Percentiles rank a stretch among this genome's conserved stretches.
Conservation (phyloP, 2,888 invertebrate species). For the Sphaerophoria rueppellii region DNA sequence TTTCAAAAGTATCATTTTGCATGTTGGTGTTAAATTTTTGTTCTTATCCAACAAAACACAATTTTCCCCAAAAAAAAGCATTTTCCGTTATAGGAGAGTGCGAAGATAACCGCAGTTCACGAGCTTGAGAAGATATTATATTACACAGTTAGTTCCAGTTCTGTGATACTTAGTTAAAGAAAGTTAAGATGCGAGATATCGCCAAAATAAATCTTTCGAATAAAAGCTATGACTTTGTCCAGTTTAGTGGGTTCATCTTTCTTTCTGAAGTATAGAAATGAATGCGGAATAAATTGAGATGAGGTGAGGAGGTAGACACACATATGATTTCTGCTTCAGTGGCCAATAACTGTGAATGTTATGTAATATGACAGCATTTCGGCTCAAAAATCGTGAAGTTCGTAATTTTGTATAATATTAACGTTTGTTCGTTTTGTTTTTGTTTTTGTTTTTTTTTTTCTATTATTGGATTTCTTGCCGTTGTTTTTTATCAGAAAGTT, state of each 20-base stretch:
- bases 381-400: neutral
- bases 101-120: neutral
- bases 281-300: constrained; percentile 25
- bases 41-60: too few species aligned
- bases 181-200: constrained; percentile 55
- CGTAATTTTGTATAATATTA: constrained; percentile 7
- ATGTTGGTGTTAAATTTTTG: neutral
- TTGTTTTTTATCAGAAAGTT: too few species aligned
- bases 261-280: constrained; percentile 2
- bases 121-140: constrained; percentile 22
- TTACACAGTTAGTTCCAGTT: constrained; percentile 28
- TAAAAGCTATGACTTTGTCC: constrained; percentile 10
- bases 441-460: neutral
- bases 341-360: constrained; percentile 25
- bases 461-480: too few species aligned
- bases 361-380: neutral
- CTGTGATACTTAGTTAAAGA: constrained; percentile 40
- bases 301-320: neutral
- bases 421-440: neutral
- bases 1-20: constrained; percentile 11
- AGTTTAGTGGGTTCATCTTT: neutral
- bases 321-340: neutral
- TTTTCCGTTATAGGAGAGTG: constrained; percentile 10
- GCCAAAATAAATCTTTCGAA: constrained; percentile 44
- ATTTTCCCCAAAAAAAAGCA: too few species aligned